These are phyloP conservation scores for Ia io DNA, from an alignment of 2,113 vertebrate genomes.

Conservation along the genomic window DNA sequence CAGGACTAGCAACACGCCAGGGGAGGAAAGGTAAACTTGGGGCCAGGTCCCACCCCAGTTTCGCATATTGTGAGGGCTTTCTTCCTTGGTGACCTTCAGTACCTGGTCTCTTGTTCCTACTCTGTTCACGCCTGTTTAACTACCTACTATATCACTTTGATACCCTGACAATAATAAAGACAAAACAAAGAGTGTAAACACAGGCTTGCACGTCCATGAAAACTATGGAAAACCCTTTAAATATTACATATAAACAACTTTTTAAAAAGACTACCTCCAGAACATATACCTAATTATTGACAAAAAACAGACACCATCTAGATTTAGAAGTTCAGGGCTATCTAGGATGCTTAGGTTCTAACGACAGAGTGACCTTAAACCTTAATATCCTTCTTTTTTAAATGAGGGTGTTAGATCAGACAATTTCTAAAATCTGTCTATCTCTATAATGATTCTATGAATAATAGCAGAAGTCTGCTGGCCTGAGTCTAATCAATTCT, in stretches of 20 bases:
- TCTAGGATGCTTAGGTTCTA: background rate
- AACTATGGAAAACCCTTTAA: background rate
- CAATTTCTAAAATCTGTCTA: background rate
- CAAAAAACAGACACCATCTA: background rate
- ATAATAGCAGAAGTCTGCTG: background rate
- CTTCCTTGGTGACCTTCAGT: background rate
- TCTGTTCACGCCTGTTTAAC: background rate
- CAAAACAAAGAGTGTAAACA: background rate
- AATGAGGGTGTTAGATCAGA: background rate
- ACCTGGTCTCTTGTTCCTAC: background rate
- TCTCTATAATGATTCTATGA: background rate
- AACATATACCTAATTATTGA: background rate
- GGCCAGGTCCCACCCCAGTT: background rate
- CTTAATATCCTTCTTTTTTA: background rate
- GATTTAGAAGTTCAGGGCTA: background rate
- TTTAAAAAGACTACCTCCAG: background rate
- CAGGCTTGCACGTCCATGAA: background rate
- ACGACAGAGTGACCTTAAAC: background rate
- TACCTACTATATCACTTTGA: background rate
- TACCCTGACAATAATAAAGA: background rate
- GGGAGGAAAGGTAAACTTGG: background rate
- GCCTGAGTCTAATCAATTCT: background rate
- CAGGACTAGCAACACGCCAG: background rate
- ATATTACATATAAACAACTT: background rate
- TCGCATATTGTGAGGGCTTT: background rate